Evolutionary conservation across 2,797 vertebrate species (phyloP).

Genomic region (Linurgus olivaceus): DNA sequence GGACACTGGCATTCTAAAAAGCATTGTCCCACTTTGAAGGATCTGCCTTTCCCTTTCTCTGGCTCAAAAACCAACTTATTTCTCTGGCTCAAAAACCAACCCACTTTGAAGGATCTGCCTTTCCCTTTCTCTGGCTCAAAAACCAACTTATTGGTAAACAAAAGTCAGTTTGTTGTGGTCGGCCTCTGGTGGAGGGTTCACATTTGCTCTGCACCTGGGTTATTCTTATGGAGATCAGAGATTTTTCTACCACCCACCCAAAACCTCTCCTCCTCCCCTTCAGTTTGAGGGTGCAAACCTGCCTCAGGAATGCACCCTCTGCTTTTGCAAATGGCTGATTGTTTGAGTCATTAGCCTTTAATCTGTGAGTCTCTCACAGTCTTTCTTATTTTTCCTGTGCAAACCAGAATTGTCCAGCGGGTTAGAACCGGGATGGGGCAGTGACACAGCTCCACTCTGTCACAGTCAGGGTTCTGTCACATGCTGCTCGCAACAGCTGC

Average conservation of each 20-base stretch:
- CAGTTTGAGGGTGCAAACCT: rapidly evolving
- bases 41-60: not conserved
- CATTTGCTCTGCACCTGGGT: not conserved
- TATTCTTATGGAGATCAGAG: not conserved
- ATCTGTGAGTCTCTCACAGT: not conserved
- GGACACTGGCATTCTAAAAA: not conserved
- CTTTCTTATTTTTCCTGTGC: not conserved
- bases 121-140: not conserved
- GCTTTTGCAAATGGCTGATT: not conserved
- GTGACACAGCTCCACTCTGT: not conserved
- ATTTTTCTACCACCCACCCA: not conserved
- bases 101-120: rapidly evolving
- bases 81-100: not conserved
- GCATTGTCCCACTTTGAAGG: rapidly evolving
- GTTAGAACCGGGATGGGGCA: not conserved
- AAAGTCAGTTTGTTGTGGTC: not conserved
- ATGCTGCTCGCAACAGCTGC: not conserved
- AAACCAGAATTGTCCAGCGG: not conserved
- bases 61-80: not conserved
- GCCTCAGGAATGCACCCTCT: not conserved
- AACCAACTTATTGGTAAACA: not conserved
- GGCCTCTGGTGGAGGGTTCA: rapidly evolving
- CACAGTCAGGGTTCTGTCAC: rapidly evolving
- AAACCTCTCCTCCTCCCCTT: not conserved
- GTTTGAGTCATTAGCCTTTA: not conserved